Percentiles rank a stretch among this genome's conserved stretches.
phyloP scores from a whole-genome alignment of 1,140 invertebrate species.

The Tetraneura akinire region DNA sequence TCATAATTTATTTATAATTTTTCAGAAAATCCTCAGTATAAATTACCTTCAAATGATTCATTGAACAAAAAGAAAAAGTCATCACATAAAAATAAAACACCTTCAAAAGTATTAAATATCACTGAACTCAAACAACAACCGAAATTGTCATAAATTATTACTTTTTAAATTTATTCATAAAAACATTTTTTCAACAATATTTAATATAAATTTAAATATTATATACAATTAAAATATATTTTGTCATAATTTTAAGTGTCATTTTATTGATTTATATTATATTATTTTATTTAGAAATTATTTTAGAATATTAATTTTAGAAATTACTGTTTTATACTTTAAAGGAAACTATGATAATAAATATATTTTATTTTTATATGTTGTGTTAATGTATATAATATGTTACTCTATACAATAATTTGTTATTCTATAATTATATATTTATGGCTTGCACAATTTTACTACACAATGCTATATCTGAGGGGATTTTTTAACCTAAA shows the following conservation, averaged over 20 bases:
- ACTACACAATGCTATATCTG: too few species aligned
- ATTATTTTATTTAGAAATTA: neutral
- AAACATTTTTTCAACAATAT: conserved; percentile 2
- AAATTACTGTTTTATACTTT: conserved; percentile 35
- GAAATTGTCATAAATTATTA: conserved; percentile 39
- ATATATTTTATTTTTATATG: too few species aligned
- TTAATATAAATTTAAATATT: neutral
- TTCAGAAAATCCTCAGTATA: conserved; percentile 21
- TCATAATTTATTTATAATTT: neutral
- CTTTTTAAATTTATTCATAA: conserved; percentile 1
- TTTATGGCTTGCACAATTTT: too few species aligned
- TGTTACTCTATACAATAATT: too few species aligned
- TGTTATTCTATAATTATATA: too few species aligned
- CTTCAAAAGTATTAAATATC: conserved; percentile 51
- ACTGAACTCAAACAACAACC: conserved; percentile 51
- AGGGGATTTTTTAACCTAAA: too few species aligned
- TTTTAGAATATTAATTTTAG: neutral
- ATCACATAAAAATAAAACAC: conserved; percentile 20
- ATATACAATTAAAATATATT: neutral
- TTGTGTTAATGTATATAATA: too few species aligned
- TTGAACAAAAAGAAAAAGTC: conserved; percentile 40
- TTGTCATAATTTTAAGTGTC: conserved; percentile 13
- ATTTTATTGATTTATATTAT: too few species aligned
- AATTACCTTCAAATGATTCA: conserved; percentile 19
- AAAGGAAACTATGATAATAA: conserved; percentile 19